Conservation (phyloP, 64 coral and sea anemone species). For the Pocillopora verrucosa region DNA sequence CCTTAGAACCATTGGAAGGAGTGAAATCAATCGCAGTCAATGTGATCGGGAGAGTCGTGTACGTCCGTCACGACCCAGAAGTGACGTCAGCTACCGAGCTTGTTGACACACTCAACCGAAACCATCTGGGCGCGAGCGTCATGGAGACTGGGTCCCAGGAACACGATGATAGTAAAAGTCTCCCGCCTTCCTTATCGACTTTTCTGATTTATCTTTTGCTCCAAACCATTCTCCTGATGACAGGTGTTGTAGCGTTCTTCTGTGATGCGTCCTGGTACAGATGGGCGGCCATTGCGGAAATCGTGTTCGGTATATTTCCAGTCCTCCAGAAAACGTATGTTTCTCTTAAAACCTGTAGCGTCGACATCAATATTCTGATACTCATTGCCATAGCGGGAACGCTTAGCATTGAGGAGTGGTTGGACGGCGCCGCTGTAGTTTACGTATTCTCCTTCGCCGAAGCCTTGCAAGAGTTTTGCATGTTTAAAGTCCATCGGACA, state of each 20-base stretch:
- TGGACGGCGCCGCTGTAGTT: constrained; percentile 92
- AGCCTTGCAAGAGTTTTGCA: constrained; percentile 72
- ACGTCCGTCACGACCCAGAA: constrained; percentile 84
- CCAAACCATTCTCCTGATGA: constrained; percentile 63
- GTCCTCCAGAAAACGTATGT: constrained; percentile 67
- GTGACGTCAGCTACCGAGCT: constrained; percentile 71
- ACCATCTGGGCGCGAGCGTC: constrained; percentile 88
- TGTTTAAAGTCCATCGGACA: constrained; percentile 90
- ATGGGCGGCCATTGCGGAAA: constrained; percentile 91
- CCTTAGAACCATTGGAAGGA: constrained; percentile 67
- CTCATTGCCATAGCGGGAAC: constrained; percentile 88
- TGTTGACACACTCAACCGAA: constrained; percentile 66
- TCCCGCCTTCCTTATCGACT: constrained; percentile 51
- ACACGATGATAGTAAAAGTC: constrained; percentile 31
- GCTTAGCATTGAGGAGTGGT: constrained; percentile 74
- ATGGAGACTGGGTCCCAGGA: constrained; percentile 86
- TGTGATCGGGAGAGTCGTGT: constrained; percentile 87
- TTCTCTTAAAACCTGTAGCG: constrained; percentile 52
- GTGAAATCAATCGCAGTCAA: constrained; percentile 80
- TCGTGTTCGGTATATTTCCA: constrained; percentile 75
- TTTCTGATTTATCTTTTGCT: constrained; percentile 54
- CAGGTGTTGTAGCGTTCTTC: constrained; percentile 52
- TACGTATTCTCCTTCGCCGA: constrained; percentile 88
- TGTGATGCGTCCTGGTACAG: constrained; percentile 50
- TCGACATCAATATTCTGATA: constrained; percentile 87